Percentiles rank a stretch among this genome's conserved stretches.
phyloP scores from a whole-genome alignment of 2,888 invertebrate species.

The Nudaria mundana region DNA sequence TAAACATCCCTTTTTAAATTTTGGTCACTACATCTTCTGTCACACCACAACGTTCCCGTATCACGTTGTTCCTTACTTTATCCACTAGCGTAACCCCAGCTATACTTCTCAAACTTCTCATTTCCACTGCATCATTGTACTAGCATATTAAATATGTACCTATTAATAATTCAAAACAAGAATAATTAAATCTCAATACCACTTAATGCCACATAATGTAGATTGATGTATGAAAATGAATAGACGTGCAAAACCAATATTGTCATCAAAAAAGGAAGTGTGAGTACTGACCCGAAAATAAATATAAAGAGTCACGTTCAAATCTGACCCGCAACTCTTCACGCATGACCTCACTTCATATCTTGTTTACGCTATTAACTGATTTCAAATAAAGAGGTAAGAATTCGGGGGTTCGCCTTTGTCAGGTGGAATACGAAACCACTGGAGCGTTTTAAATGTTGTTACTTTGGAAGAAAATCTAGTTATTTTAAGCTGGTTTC shows the following conservation, averaged over 20 bases:
- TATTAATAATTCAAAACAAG: background rate
- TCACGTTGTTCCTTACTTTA: background rate
- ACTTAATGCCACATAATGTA: background rate
- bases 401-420: background rate
- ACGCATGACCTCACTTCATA: slow-evolving; percentile 33
- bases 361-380: slow-evolving; percentile 31
- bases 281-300: slow-evolving; percentile 16
- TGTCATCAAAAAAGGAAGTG: slow-evolving; percentile 6
- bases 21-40: too few species aligned
- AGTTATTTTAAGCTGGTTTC: background rate
- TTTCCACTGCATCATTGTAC: background rate
- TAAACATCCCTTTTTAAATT: too few species aligned
- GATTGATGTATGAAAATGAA: background rate
- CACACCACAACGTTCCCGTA: too few species aligned
- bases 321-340: slow-evolving; percentile 29
- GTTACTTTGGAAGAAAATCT: background rate
- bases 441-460: slow-evolving; percentile 1
- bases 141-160: background rate
- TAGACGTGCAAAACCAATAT: slow-evolving; percentile 9
- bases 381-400: slow-evolving; percentile 25
- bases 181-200: background rate
- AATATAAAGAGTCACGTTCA: slow-evolving; percentile 36
- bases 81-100: background rate
- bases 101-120: background rate
- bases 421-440: slow-evolving; percentile 1